phyloP scores from a whole-genome alignment of 2,113 vertebrate genomes.

The Fregata magnificens region DNA sequence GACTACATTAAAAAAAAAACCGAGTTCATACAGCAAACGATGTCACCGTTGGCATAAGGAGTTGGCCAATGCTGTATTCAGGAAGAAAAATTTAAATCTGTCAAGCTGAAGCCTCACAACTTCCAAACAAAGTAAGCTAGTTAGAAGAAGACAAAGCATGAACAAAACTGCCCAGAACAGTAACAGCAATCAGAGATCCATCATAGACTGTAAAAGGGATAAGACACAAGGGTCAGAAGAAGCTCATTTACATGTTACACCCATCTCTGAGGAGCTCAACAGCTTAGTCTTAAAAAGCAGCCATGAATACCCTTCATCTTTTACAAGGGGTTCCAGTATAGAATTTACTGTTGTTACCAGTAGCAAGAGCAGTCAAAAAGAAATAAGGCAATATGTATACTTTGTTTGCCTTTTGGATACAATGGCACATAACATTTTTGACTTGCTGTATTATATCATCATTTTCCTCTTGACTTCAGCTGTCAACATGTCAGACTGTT shows the following conservation, averaged over 20 bases:
- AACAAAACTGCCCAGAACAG: neutral
- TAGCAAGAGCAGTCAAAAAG: neutral
- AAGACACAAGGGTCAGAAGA: neutral
- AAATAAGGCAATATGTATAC: neutral
- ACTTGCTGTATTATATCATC: slow-evolving; percentile 57
- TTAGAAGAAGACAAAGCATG: neutral
- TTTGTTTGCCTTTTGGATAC: neutral
- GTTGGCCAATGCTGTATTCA: neutral
- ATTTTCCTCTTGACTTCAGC: slow-evolving; percentile 61
- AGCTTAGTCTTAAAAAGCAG: neutral
- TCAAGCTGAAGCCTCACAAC: neutral
- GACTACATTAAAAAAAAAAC: neutral
- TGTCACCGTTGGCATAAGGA: neutral
- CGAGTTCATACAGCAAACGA: neutral
- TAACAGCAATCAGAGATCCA: neutral
- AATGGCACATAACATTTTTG: slow-evolving; percentile 17
- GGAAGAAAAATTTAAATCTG: neutral
- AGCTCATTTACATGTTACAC: neutral
- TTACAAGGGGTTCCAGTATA: neutral
- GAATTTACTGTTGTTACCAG: neutral
- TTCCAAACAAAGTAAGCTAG: neutral
- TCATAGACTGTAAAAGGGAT: neutral
- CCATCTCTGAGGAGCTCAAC: neutral
- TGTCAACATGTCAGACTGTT: slow-evolving; percentile 39
- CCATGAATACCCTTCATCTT: neutral